These are phyloP conservation scores for Apus apus DNA, from an alignment of 2,113 vertebrate species.

Conservation along the genomic window DNA sequence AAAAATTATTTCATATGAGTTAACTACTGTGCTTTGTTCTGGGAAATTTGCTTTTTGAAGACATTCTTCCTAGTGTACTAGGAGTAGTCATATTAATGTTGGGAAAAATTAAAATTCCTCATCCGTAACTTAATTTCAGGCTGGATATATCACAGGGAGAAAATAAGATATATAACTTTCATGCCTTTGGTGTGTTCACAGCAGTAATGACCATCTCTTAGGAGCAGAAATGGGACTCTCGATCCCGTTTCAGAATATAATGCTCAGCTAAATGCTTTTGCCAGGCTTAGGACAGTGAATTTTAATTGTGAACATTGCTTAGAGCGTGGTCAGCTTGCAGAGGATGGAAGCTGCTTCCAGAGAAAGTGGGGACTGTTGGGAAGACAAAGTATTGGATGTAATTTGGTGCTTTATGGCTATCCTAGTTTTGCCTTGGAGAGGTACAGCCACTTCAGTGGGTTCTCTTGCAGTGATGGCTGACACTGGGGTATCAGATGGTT, in stretches of 20 bases:
- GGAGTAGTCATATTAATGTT: neutral
- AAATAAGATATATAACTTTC: neutral
- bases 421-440: neutral
- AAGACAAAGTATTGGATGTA: neutral
- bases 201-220: neutral
- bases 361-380: neutral
- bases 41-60: neutral
- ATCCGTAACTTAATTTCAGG: neutral
- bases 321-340: neutral
- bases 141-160: neutral
- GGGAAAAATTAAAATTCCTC: neutral
- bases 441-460: neutral
- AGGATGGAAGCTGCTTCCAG: neutral
- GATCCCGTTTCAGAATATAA: neutral
- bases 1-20: neutral
- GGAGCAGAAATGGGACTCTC: neutral
- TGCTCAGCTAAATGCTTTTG: neutral
- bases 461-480: rapidly evolving
- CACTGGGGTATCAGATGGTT: neutral
- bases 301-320: neutral
- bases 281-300: neutral
- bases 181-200: neutral
- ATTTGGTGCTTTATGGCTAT: neutral
- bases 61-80: neutral
- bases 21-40: neutral